A percentile compares a stretch with the other conserved stretches of the same genome.
phyloP scores from a whole-genome alignment of 2,888 invertebrate genomes.

The Diachrysia chrysitis region DNA sequence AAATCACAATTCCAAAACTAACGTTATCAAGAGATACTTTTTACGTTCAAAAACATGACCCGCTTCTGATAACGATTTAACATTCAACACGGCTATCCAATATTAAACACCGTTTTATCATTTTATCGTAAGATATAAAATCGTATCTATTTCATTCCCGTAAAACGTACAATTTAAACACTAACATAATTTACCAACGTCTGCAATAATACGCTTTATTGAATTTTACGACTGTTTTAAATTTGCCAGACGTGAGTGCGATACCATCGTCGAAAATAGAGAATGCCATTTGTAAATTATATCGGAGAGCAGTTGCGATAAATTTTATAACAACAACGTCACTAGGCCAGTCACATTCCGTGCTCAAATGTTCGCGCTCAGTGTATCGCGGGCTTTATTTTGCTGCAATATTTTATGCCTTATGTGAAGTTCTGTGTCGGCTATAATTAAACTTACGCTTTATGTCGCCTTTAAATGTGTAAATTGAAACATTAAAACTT shows the following conservation, averaged over 20 bases:
- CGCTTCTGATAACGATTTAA: constrained; percentile 36
- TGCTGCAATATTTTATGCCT: constrained; percentile 22
- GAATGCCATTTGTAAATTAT: constrained; percentile 56
- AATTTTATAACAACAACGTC: constrained; percentile 43
- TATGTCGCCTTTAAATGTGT: constrained; percentile 26
- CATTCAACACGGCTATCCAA: constrained; percentile 31
- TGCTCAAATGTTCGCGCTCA: constrained; percentile 25
- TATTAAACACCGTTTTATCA: constrained; percentile 48
- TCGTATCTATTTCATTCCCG: constrained; percentile 53
- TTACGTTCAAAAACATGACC: constrained; percentile 16
- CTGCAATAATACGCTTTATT: constrained; percentile 66
- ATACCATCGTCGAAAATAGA: constrained; percentile 62
- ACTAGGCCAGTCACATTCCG: constrained; percentile 24
- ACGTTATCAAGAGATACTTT: constrained; percentile 14
- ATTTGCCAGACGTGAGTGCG: constrained; percentile 56
- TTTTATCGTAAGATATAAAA: constrained; percentile 48
- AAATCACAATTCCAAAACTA: neutral
- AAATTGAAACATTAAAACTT: constrained; percentile 37
- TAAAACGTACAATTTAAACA: constrained; percentile 59
- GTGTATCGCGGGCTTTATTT: constrained; percentile 20
- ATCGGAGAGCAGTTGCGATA: constrained; percentile 56
- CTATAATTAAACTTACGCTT: constrained; percentile 29
- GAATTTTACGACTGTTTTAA: constrained; percentile 64
- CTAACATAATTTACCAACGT: constrained; percentile 60
- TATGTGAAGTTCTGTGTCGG: constrained; percentile 19